Percentiles rank a stretch among this genome's conserved stretches.
phyloP scores from a whole-genome alignment of 2,113 vertebrate genomes.

The Syrmaticus mikado region DNA sequence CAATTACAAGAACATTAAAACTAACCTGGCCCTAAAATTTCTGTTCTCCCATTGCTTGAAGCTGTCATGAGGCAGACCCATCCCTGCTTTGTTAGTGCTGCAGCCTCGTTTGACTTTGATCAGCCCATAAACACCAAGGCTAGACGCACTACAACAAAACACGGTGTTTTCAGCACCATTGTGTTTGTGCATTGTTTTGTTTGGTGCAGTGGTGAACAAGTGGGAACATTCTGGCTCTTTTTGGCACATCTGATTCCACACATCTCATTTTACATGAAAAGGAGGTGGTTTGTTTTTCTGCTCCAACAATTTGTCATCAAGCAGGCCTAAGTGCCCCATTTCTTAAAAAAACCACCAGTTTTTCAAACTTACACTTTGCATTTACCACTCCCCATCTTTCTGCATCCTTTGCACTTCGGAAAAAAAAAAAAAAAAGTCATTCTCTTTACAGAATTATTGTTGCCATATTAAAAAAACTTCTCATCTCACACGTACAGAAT shows the following conservation, averaged over 20 bases:
- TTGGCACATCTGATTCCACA: fast-evolving
- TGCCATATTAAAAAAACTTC: not conserved
- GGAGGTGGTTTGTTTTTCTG: not conserved
- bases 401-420: not conserved
- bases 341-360: not conserved
- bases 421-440: not conserved
- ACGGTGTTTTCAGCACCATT: fast-evolving
- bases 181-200: fast-evolving
- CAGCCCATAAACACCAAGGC: not conserved
- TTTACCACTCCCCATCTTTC: not conserved
- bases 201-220: fast-evolving
- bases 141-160: fast-evolving
- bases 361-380: not conserved
- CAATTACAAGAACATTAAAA: not conserved
- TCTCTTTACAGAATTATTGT: not conserved
- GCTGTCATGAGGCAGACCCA: fast-evolving
- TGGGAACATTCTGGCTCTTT: not conserved
- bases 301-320: fast-evolving
- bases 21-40: not conserved
- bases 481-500: fast-evolving
- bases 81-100: fast-evolving
- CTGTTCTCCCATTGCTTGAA: not conserved
- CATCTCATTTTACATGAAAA: not conserved
- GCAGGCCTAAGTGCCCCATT: not conserved
- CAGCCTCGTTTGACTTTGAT: not conserved